Percentiles rank a stretch among this genome's conserved stretches.
phyloP scores from a whole-genome alignment of 2,113 vertebrate genomes.

The Seriola quinqueradiata region DNA sequence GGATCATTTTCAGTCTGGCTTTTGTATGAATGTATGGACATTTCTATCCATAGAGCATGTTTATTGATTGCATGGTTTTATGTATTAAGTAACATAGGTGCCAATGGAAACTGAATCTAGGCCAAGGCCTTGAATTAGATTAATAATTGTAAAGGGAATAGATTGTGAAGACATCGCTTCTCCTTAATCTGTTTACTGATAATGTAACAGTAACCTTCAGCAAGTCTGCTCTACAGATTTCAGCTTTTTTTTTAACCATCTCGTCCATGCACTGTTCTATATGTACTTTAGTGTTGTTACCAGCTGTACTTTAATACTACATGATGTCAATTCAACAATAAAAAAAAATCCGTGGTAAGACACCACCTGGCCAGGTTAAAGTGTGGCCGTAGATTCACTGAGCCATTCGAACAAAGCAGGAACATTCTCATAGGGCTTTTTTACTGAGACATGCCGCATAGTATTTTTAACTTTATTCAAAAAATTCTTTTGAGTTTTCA shows the following conservation, averaged over 20 bases:
- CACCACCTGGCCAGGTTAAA: neutral
- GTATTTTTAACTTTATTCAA: constrained; percentile 41
- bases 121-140: constrained; percentile 38
- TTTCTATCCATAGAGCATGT: constrained; percentile 55
- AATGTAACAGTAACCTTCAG: constrained; percentile 12
- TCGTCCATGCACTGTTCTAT: constrained; percentile 1
- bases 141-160: constrained; percentile 14
- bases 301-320: constrained; percentile 8
- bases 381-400: constrained; percentile 24
- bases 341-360: neutral
- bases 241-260: constrained; percentile 9
- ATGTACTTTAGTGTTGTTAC: constrained; percentile 26
- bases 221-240: neutral
- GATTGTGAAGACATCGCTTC: neutral
- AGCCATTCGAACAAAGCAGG: constrained; percentile 55
- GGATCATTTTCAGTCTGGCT: constrained; percentile 7
- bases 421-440: constrained; percentile 34
- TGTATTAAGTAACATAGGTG: constrained; percentile 45
- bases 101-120: constrained; percentile 19
- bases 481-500: constrained; percentile 19
- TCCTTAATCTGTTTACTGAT: constrained; percentile 16
- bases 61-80: constrained; percentile 63
- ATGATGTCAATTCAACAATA: constrained; percentile 32
- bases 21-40: constrained; percentile 43
- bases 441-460: constrained; percentile 9